A percentile compares a stretch with the other conserved stretches of the same genome.
Evolutionary conservation across 2,113 vertebrate genomes (phyloP).

Genomic region (Garra rufa): DNA sequence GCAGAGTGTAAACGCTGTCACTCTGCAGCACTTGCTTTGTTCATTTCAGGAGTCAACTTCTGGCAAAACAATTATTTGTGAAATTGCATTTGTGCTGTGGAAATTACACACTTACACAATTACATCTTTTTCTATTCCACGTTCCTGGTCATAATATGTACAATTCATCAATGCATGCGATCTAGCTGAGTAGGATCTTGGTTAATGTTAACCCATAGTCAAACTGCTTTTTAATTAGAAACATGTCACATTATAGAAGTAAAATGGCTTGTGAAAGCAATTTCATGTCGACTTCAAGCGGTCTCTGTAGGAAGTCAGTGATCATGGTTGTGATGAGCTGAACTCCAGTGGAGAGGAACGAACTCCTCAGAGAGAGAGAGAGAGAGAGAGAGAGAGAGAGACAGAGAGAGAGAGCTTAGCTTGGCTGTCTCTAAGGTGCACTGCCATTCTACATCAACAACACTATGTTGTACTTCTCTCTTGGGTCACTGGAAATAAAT

Average conservation of each 20-base stretch:
- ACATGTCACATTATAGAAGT: not conserved
- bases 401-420: not conserved
- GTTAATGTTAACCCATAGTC: not conserved
- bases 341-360: not conserved
- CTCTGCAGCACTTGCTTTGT: not conserved
- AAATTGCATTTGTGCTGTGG: not conserved
- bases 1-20: not conserved
- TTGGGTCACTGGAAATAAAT: not conserved
- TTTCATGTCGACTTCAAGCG: not conserved
- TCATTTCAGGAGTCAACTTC: not conserved
- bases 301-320: not conserved
- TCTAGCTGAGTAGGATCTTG: not conserved
- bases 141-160: not conserved
- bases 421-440: not conserved
- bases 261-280: not conserved
- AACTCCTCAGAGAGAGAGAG: not conserved
- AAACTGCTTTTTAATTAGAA: not conserved
- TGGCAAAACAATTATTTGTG: not conserved
- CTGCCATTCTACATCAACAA: not conserved
- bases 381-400: not conserved
- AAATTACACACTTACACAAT: not conserved
- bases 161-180: not conserved
- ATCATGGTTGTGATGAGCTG: not conserved
- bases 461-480: not conserved
- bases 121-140: not conserved